phyloP scores from a whole-genome alignment of 1,140 invertebrate genomes.

The Scaptomyza pallida region DNA sequence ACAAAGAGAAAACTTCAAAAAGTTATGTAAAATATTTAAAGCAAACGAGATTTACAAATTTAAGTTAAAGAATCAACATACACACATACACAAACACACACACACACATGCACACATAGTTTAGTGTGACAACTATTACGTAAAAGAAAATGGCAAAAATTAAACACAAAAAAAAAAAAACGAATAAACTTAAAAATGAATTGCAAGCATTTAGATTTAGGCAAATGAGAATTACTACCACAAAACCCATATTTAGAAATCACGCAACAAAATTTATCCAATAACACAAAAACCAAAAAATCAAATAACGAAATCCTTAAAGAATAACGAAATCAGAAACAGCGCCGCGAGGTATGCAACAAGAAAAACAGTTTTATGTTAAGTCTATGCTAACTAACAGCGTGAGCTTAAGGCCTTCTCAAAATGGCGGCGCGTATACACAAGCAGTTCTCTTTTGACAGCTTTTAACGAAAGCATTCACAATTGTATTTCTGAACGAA shows the following conservation, averaged over 20 bases:
- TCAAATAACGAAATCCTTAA: constrained; percentile 7
- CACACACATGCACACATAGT: constrained; percentile 23
- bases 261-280: constrained; percentile 13
- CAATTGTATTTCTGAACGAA: neutral
- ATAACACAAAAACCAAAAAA: constrained; percentile 13
- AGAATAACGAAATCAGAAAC: constrained; percentile 1
- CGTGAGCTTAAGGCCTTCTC: neutral
- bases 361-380: constrained; percentile 6
- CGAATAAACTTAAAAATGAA: constrained; percentile 27
- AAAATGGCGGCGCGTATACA: constrained; percentile 14
- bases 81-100: constrained; percentile 20
- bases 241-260: constrained; percentile 22
- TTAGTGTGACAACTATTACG: constrained; percentile 31
- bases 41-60: constrained; percentile 24
- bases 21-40: constrained; percentile 50
- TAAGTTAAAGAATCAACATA: constrained; percentile 37
- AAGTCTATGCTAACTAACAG: constrained; percentile 15
- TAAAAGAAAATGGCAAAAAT: neutral
- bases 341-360: constrained; percentile 25
- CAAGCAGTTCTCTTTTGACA: constrained; percentile 17
- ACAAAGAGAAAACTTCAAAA: constrained; percentile 30
- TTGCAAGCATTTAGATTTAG: constrained; percentile 53
- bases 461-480: neutral
- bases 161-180: neutral
- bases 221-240: constrained; percentile 25